Conservation (phyloP, 2,888 invertebrate species). For the Chrysodeixis includens region DNA sequence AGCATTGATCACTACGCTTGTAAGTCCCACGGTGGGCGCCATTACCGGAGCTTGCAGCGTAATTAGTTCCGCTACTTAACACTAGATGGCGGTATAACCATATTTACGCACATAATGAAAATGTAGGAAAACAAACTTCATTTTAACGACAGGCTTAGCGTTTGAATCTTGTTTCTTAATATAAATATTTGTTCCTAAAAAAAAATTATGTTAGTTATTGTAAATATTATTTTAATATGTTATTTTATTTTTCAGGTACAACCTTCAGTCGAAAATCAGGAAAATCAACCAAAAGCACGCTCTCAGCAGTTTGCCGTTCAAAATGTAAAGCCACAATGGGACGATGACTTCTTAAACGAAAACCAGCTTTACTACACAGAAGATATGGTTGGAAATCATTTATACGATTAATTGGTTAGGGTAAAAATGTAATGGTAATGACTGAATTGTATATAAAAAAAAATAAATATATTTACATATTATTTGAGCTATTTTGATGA, state of each 20-base stretch:
- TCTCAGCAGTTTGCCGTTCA: neutral
- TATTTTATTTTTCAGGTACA: conserved; percentile 11
- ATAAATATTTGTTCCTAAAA: too few species aligned
- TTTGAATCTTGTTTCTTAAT: neutral
- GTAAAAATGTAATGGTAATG: too few species aligned
- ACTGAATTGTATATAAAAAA: too few species aligned
- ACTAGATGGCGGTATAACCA: neutral
- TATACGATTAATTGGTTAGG: neutral
- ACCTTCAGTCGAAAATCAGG: neutral
- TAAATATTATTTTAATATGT: neutral
- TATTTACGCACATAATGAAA: too few species aligned
- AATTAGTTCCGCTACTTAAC: neutral
- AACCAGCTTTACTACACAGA: conserved; percentile 26
- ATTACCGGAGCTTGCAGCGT: neutral
- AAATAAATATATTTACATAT: too few species aligned
- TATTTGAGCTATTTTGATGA: too few species aligned
- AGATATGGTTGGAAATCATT: conserved; percentile 30
- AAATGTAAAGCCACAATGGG: conserved; percentile 12
- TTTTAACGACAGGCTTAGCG: too few species aligned
- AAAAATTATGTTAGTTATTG: too few species aligned
- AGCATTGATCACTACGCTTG: neutral
- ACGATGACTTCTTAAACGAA: neutral
- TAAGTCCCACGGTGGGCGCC: neutral
- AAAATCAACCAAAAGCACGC: conserved; percentile 5
- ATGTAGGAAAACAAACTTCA: too few species aligned